Percentiles rank a stretch among this genome's conserved stretches.
phyloP scores from a whole-genome alignment of 92 coral and sea anemone species.

The Epizoanthus ramosus region DNA sequence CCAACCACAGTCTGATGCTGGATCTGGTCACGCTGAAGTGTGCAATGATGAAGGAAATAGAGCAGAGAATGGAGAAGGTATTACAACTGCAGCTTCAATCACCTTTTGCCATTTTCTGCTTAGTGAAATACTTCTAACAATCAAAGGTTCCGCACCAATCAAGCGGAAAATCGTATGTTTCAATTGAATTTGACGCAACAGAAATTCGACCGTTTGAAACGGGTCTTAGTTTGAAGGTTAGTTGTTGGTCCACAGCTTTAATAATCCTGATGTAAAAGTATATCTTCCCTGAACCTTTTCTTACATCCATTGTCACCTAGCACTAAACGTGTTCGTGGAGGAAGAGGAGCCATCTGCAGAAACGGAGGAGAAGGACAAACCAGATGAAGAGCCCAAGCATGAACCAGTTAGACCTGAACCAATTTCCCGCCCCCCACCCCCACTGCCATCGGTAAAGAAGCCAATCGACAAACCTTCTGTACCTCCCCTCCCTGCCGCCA shows the following conservation, averaged over 20 bases:
- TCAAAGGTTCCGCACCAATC: too few species aligned
- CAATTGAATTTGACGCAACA: too few species aligned
- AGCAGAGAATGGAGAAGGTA: slow-evolving; percentile 73
- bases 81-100: background rate
- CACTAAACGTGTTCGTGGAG: background rate
- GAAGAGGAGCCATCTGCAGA: background rate
- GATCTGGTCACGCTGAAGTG: slow-evolving; percentile 60
- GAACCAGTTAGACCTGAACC: slow-evolving; percentile 15
- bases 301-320: background rate
- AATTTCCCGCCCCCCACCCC: slow-evolving; percentile 52
- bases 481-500: slow-evolving; percentile 41
- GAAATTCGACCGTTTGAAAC: too few species aligned
- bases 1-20: slow-evolving; percentile 63
- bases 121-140: too few species aligned
- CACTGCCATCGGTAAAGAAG: slow-evolving; percentile 21
- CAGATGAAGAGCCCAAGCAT: slow-evolving; percentile 17
- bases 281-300: background rate
- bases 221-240: too few species aligned
- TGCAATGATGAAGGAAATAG: slow-evolving; percentile 66
- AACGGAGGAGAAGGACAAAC: slow-evolving; percentile 25
- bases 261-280: too few species aligned
- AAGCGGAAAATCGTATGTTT: too few species aligned
- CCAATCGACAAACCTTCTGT: slow-evolving; percentile 43
- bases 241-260: too few species aligned
- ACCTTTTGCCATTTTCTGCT: background rate